A percentile compares a stretch with the other conserved stretches of the same genome.
Evolutionary conservation across 2,113 vertebrate species (phyloP).

Genomic region (Mesoclemmys tuberculata): DNA sequence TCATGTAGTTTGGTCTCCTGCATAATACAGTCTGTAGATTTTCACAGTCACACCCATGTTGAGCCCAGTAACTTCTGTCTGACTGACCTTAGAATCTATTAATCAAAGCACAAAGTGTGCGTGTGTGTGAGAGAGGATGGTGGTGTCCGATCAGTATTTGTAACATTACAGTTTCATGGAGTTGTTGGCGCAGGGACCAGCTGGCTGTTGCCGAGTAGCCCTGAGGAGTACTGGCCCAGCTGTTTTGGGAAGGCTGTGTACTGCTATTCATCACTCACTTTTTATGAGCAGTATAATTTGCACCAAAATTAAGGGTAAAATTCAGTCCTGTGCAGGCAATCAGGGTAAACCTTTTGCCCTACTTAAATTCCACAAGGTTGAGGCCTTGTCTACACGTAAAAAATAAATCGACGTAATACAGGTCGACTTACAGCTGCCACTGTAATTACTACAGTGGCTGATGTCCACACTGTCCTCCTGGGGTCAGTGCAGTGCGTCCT

Average conservation of each 20-base stretch:
- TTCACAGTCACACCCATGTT: neutral
- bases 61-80: neutral
- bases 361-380: neutral
- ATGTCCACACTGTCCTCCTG: too few species aligned
- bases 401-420: too few species aligned
- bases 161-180: neutral
- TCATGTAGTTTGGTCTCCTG: neutral
- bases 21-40: neutral
- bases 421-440: too few species aligned
- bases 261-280: neutral
- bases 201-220: neutral
- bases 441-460: too few species aligned
- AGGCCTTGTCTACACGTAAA: too few species aligned
- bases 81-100: neutral
- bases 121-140: too few species aligned
- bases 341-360: rapidly evolving
- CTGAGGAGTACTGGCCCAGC: neutral
- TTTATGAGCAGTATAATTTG: neutral
- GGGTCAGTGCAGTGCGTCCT: too few species aligned
- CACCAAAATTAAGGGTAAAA: neutral
- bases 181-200: neutral
- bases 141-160: neutral
- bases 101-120: neutral
- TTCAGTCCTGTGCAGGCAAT: neutral
- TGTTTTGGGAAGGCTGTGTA: neutral